Base-by-base conservation (phyloP, 2,888 invertebrate genomes). In the Pollenia labialis region DNA sequence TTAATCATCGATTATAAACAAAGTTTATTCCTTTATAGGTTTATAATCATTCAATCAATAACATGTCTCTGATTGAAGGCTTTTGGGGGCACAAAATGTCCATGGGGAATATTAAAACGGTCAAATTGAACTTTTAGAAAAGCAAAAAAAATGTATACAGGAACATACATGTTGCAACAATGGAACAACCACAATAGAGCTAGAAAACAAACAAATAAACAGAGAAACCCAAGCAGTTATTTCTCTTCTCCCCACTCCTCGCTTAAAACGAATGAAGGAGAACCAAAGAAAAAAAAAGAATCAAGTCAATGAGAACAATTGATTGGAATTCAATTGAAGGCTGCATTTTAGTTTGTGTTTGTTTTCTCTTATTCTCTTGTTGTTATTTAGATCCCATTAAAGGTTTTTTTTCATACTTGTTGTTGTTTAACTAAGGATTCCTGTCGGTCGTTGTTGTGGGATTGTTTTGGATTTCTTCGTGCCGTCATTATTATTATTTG, bases 311-410 rank as follows among this genome's bases (percentile, higher is more conserved):
- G 60, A 75, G 11, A 91, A 92, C 91, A 92, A 91, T 91, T 92
- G 91, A 92, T 92, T 91, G 91, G 92, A 91, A 90, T 89, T 91
- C 91, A 90, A 91, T 90, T 90, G 90, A 88, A 88, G 88, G 88
- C 88, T 89, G 89, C 88, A 87, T 87, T 89, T 85, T 79, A 64
- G 54, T 75, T 68, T 69, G 60, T 60, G 58, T 76, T 80, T 54
- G 79, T 71, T 80, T 71, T 60, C 58, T 76, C 54, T 76, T 42
- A 16, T 68, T 40, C 58, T 58, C n/a, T 12, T 72, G 32, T 48
- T 79, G 66, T 85, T 72, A 85, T 85, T 80, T 66, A 62, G 62
- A 81, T 85, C 69, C 69, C 80, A 81, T 76, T 85, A 81, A 81
- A 71, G 56, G 72, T 84, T 79, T 72, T 18, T 18, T 77, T 81